Base-by-base conservation (phyloP, 2,113 vertebrate genomes). In the Coregonus clupeaformis region DNA sequence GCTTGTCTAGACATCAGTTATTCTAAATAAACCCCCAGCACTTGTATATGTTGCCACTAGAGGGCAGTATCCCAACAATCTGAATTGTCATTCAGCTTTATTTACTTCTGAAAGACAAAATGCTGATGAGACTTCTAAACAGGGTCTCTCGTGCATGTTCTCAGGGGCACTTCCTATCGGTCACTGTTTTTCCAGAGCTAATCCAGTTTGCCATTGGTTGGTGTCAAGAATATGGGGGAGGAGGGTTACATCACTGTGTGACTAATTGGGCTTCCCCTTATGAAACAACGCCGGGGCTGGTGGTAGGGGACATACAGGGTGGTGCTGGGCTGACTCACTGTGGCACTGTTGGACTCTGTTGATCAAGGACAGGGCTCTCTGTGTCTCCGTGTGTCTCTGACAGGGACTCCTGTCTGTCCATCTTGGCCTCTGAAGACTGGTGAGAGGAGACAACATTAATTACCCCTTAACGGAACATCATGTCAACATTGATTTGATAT, bases 371-470 rank as follows among this genome's bases (percentile, higher is more conserved):
- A 20, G 85, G 79, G 22, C 78, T 83, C 52, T 87, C 93, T 62
- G 81, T 77, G 70, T 87, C 93, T 64, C 82, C 77, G 69, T 80
- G 89, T 30, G 36, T 77, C 85, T 94, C 36, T 42, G 36, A 11
- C 92, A 89, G 89, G 0, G 84, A 88, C 80, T 95, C 94, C 2
- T 90, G 88, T 76, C 93, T 92, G 69, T 94, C 94, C 20, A 94
- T 89, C 83, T 96, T 97, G 72, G 93, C 64, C 75, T 97, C 96
- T 59, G 94, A 52, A 52, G 49, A 93, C 91, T 96, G 82, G 14
- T 29, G 24, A 76, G 24, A 75, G 11, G 16, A 66, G 20, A 20
- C 55, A 29, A 65, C 27, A 67, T 20, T 9, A 67, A n/a, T 29
- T 3, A 67, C 18, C 18, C 3, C 6, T 42, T 6, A 67, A 16